Base-by-base conservation (phyloP, 2,888 invertebrate species). In the Drosophila peninsularis region DNA sequence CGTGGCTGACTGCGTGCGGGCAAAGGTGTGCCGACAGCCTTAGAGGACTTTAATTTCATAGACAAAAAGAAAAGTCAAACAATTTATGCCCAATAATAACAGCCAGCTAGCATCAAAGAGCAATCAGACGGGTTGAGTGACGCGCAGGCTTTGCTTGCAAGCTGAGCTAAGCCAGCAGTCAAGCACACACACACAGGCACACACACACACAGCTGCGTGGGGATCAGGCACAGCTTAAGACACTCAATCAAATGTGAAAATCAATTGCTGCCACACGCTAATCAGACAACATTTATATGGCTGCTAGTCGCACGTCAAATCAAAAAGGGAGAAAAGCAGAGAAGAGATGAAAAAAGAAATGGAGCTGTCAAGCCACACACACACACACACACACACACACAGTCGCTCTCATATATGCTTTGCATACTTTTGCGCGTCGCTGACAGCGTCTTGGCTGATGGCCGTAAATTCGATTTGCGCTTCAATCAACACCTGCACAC, bases 401-500 rank as follows among this genome's bases (percentile, higher is more conserved):
- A 11, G 52, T 1, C 17, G 5, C 47, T 3, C 21, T 5, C 19
- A 5, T 27, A 27, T 79, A 71, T 67, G 58, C 71, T 66, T 80
- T 62, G 80, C 70, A 80, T 75, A 79, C 78, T 74, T 80, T 60
- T 60, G 62, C 37, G 64, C 66, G 65, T 27, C 66, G 67, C 30
- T 61, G 66, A 57, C 55, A 61, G 58, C 58, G 41, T 10, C 39
- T 47, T 47, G 3, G 45, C 24, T 21, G 58, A 30, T 60, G 71
- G 50, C 54, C 67, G 62, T 71, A 78, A 78, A 78, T 75, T 78
- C 67, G 75, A 79, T 78, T 79, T 80, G 78, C 78, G 80, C 80
- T 75, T 75, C 80, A 80, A 80, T 80, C 80, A 80, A 80, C 80
- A 75, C 69, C 73, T 69, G 65, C 71, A 68, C 67, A 71, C 61